Percentiles rank a stretch among this genome's conserved stretches.
These are phyloP conservation scores for Philotrypesis tridentata DNA, from an alignment of 1,140 invertebrate species.

Conservation along the genomic window DNA sequence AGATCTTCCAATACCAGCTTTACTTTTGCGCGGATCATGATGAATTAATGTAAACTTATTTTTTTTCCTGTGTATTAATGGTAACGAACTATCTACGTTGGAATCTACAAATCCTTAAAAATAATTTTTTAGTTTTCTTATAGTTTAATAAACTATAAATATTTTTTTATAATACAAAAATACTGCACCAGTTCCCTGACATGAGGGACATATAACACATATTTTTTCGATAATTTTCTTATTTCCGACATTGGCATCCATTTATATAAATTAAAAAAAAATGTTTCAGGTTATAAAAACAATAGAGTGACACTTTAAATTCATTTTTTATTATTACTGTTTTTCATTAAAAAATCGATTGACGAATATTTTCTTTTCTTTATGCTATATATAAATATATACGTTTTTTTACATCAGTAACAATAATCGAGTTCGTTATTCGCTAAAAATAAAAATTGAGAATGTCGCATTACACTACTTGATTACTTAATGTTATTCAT, in stretches of 20 bases:
- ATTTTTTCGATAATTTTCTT: background rate
- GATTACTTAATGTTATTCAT: background rate
- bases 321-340: background rate
- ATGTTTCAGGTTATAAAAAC: slow-evolving; percentile 9
- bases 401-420: background rate
- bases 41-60: no score
- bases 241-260: background rate
- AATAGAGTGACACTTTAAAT: background rate
- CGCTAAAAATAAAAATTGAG: slow-evolving; percentile 7
- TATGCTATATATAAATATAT: background rate
- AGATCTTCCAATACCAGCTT: no score
- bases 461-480: background rate
- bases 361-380: background rate
- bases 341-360: slow-evolving; percentile 20
- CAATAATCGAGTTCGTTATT: background rate
- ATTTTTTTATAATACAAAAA: background rate
- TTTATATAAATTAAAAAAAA: background rate
- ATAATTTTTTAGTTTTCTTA: background rate
- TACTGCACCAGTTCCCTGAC: background rate
- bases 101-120: background rate
- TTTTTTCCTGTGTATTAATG: background rate
- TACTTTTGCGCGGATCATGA: no score
- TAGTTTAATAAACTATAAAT: background rate
- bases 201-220: background rate
- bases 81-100: no score